phyloP scores from a whole-genome alignment of 2,113 vertebrate genomes.

The Sclerurus mexicanus region DNA sequence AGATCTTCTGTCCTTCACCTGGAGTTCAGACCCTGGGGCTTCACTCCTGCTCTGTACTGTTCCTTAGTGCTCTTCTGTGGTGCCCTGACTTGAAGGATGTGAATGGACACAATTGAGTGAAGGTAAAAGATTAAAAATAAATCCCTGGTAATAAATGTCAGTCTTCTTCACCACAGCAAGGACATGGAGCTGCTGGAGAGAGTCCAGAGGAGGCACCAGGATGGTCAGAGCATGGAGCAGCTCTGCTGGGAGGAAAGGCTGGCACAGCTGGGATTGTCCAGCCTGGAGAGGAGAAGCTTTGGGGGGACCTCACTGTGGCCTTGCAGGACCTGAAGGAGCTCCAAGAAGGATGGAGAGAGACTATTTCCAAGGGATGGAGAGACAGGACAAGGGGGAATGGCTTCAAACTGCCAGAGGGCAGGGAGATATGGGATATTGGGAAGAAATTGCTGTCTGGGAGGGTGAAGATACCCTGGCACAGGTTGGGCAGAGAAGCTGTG shows the following conservation, averaged over 20 bases:
- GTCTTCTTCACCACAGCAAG: background rate
- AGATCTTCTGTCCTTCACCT: background rate
- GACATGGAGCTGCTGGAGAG: background rate
- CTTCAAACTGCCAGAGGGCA: background rate
- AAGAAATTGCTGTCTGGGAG: background rate
- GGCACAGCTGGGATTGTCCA: background rate
- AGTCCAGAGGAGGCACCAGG: background rate
- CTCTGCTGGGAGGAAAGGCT: background rate
- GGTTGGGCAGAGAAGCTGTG: background rate
- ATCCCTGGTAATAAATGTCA: background rate
- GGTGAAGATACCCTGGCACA: accelerated
- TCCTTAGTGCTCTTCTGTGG: background rate
- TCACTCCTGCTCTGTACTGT: background rate
- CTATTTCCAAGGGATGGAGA: background rate
- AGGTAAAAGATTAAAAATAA: background rate
- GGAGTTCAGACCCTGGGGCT: background rate
- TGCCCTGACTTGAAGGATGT: background rate
- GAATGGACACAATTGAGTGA: background rate
- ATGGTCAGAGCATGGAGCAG: background rate
- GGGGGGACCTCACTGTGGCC: background rate
- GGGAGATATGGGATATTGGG: accelerated
- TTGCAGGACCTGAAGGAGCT: background rate
- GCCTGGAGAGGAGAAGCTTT: background rate
- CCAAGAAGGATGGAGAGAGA: background rate
- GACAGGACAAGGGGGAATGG: background rate